phyloP scores from a whole-genome alignment of 2,888 invertebrate genomes.

The Synergus itoensis region DNA sequence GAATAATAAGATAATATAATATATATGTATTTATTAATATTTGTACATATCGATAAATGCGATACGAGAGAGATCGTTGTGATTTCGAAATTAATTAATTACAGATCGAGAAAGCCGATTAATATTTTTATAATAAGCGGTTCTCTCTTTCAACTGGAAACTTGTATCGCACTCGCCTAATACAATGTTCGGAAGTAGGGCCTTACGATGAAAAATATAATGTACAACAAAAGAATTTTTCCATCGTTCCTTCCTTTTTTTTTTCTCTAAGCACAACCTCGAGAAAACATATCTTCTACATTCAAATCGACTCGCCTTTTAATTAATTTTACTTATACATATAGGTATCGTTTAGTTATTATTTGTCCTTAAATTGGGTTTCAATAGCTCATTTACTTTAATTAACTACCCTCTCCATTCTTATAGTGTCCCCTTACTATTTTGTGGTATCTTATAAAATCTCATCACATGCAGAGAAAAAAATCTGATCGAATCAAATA shows the following conservation, averaged over 20 bases:
- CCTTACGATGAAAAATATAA: conserved; percentile 61
- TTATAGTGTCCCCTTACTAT: conserved; percentile 26
- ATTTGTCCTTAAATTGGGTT: conserved; percentile 36
- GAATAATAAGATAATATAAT: conserved; percentile 38
- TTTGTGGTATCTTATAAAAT: conserved; percentile 24
- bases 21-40: conserved; percentile 62
- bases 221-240: conserved; percentile 55
- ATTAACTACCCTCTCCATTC: conserved; percentile 24
- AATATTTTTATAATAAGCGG: conserved; percentile 42
- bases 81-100: conserved; percentile 38
- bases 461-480: conserved; percentile 20
- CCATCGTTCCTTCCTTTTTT: conserved; percentile 36
- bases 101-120: conserved; percentile 23
- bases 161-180: conserved; percentile 17
- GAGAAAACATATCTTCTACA: conserved; percentile 50
- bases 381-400: conserved; percentile 19
- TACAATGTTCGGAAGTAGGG: conserved; percentile 53
- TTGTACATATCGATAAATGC: conserved; percentile 68
- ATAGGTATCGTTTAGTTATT: conserved; percentile 24
- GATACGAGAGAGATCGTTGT: conserved; percentile 40
- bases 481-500: conserved; percentile 10
- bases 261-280: conserved; percentile 51
- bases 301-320: neutral
- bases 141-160: neutral
- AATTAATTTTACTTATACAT: conserved; percentile 18